These are phyloP conservation scores for Halictus quadricinctus DNA, from an alignment of 2,888 invertebrate genomes.

Conservation along the genomic window DNA sequence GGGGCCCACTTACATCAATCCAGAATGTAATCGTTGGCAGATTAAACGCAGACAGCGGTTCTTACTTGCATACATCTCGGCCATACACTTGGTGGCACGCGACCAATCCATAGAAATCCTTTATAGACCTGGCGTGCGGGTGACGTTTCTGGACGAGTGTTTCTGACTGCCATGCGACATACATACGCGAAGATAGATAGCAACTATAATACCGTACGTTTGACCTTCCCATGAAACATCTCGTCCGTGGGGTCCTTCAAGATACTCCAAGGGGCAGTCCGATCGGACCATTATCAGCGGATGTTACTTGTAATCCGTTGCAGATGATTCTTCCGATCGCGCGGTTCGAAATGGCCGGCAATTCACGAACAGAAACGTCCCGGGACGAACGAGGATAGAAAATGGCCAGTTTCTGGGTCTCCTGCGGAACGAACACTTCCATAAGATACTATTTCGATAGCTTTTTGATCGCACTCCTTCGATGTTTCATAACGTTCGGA, in stretches of 20 bases:
- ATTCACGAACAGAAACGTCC: neutral
- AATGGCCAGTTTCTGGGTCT: neutral
- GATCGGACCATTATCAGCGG: conserved; percentile 59
- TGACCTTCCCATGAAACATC: conserved; percentile 71
- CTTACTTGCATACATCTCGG: conserved; percentile 62
- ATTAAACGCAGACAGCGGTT: conserved; percentile 58
- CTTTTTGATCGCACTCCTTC: neutral
- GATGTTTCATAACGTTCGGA: neutral
- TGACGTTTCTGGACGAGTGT: conserved; percentile 81
- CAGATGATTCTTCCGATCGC: conserved; percentile 48
- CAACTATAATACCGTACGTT: conserved; percentile 70
- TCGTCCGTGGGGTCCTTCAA: conserved; percentile 56
- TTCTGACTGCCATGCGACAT: conserved; percentile 80
- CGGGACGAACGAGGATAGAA: neutral
- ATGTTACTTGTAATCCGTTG: conserved; percentile 61
- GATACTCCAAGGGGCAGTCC: conserved; percentile 58
- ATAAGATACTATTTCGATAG: neutral
- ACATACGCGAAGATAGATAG: conserved; percentile 76
- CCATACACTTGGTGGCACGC: conserved; percentile 74
- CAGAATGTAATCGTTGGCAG: conserved; percentile 61
- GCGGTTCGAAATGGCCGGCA: neutral
- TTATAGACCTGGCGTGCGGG: conserved; percentile 75
- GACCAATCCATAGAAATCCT: conserved; percentile 78
- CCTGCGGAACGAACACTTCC: neutral
- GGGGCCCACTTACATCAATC: conserved; percentile 59